These are phyloP conservation scores for Xylocopa sonorina DNA, from an alignment of 1,140 invertebrate species.

Conservation along the genomic window DNA sequence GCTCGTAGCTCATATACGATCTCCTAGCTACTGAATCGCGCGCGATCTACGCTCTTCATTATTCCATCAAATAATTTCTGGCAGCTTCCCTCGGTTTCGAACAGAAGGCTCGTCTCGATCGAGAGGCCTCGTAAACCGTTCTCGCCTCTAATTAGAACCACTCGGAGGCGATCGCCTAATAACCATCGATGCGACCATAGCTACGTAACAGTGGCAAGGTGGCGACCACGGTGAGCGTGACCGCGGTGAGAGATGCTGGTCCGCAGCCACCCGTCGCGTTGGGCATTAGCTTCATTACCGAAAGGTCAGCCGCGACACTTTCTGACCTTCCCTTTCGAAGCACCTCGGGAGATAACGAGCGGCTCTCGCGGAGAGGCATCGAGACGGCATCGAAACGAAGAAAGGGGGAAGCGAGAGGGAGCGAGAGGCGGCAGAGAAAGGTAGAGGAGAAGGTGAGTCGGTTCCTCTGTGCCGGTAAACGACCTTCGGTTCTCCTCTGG, in stretches of 20 bases:
- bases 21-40: too few species aligned
- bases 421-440: background rate
- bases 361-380: conserved; percentile 8
- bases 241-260: conserved; percentile 20
- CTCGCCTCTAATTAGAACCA: background rate
- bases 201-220: background rate
- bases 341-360: conserved; percentile 47
- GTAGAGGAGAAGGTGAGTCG: conserved; percentile 15
- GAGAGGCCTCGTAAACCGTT: too few species aligned
- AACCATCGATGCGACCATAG: background rate
- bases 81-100: too few species aligned
- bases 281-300: conserved; percentile 51
- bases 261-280: conserved; percentile 41
- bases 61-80: too few species aligned
- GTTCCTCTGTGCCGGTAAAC: conserved; percentile 64
- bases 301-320: conserved; percentile 52
- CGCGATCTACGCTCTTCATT: too few species aligned
- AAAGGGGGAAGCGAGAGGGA: background rate
- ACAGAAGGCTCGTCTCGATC: too few species aligned
- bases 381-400: conserved; percentile 10
- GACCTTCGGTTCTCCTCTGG: conserved; percentile 63
- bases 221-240: conserved; percentile 14
- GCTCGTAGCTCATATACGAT: too few species aligned
- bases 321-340: conserved; percentile 47
- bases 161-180: conserved; percentile 7